phyloP scores from a whole-genome alignment of 2,888 invertebrate species.

The Zygogramma bicolorata region DNA sequence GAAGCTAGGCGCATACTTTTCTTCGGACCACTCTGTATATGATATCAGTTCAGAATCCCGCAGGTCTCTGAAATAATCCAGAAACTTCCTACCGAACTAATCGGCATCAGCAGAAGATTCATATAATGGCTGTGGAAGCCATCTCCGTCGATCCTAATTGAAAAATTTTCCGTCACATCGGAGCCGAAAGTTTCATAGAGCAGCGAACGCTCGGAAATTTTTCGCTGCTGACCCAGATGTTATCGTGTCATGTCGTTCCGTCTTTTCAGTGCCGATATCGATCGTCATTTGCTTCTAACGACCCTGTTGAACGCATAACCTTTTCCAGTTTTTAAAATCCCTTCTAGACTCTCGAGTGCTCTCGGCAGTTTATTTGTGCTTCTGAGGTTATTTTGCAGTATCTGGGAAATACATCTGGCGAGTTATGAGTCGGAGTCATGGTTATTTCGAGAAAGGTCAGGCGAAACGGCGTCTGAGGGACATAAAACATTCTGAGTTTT shows the following conservation, averaged over 20 bases:
- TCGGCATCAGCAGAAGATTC: not conserved
- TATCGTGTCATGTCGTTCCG: constrained; percentile 22
- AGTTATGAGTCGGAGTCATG: too few species aligned
- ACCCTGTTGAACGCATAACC: constrained; percentile 28
- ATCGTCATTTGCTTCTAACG: constrained; percentile 23
- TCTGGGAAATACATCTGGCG: too few species aligned
- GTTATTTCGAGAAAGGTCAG: too few species aligned
- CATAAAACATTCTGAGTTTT: too few species aligned
- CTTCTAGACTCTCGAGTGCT: not conserved
- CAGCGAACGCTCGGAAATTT: not conserved
- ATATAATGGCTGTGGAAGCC: not conserved
- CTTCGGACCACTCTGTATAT: not conserved
- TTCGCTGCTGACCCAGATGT: constrained; percentile 31
- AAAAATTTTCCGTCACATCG: not conserved
- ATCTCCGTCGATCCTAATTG: not conserved
- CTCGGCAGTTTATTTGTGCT: not conserved
- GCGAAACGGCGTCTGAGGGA: too few species aligned
- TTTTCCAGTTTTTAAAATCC: constrained; percentile 14
- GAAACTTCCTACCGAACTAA: not conserved
- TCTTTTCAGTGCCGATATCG: constrained; percentile 25
- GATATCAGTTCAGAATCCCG: not conserved
- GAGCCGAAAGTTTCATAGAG: not conserved
- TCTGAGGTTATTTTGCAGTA: too few species aligned
- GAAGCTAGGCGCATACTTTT: not conserved
- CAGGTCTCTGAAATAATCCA: not conserved